Conservation (phyloP, 2,113 vertebrate genomes). For the Triplophysa siluroides region DNA sequence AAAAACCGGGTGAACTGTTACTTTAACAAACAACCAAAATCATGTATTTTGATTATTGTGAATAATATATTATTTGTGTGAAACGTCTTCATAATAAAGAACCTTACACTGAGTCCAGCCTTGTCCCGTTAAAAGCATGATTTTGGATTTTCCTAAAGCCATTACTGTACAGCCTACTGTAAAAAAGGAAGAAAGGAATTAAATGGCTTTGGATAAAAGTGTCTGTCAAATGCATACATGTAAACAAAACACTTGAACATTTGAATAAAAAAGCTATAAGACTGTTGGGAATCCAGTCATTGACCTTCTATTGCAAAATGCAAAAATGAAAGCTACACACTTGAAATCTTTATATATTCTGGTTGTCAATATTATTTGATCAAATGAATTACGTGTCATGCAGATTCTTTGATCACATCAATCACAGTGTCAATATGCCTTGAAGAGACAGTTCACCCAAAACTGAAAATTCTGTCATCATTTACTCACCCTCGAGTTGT, state of each 20-base stretch:
- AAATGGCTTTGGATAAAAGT: not conserved
- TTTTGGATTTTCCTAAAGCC: slow-evolving; percentile 86
- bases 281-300: too few species aligned
- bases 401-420: too few species aligned
- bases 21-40: not conserved
- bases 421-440: too few species aligned
- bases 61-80: not conserved
- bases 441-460: too few species aligned
- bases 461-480: too few species aligned
- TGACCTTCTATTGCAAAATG: too few species aligned
- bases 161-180: slow-evolving; percentile 92
- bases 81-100: not conserved
- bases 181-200: slow-evolving; percentile 36
- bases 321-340: not conserved
- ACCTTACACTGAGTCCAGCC: slow-evolving; percentile 87
- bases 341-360: too few species aligned
- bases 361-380: too few species aligned
- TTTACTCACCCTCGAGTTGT: too few species aligned
- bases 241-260: not conserved
- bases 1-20: not conserved
- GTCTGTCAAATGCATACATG: not conserved
- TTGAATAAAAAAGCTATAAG: not conserved
- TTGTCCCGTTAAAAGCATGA: slow-evolving; percentile 93
- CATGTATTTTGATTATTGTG: too few species aligned
- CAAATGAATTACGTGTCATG: too few species aligned